Conservation (phyloP, 2,888 invertebrate species). For the Lymantria dispar region DNA sequence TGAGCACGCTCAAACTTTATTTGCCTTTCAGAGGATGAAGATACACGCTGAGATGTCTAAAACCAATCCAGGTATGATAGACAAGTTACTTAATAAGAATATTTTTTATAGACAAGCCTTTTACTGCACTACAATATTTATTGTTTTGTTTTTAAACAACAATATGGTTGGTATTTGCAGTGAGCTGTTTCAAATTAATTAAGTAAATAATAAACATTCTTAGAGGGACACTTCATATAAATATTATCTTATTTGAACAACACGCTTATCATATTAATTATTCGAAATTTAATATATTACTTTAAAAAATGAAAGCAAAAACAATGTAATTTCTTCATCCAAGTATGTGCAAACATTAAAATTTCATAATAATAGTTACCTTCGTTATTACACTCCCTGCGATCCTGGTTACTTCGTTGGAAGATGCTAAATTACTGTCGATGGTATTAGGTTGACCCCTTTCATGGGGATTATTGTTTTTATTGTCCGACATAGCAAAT, state of each 20-base stretch:
- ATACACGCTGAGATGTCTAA: conserved; percentile 50
- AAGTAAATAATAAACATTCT: neutral
- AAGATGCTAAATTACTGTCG: conserved; percentile 60
- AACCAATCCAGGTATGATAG: neutral
- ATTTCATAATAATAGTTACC: conserved; percentile 38
- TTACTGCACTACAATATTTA: neutral
- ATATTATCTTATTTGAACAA: too few relatives aligned
- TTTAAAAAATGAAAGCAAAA: neutral
- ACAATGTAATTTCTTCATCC: neutral
- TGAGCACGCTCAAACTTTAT: conserved; percentile 74
- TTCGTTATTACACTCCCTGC: conserved; percentile 62
- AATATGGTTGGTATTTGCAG: conserved; percentile 3
- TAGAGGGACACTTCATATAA: too few relatives aligned
- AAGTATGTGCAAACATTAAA: neutral
- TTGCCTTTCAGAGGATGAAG: conserved; percentile 68
- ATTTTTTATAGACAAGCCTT: neutral
- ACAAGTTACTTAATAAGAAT: neutral
- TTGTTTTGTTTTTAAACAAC: neutral
- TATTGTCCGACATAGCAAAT: conserved; percentile 67
- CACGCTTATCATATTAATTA: too few relatives aligned
- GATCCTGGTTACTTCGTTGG: conserved; percentile 59
- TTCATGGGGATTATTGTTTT: conserved; percentile 63
- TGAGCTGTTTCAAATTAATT: conserved; percentile 1
- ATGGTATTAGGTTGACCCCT: conserved; percentile 54
- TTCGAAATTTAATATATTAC: neutral